Conservation (phyloP, 2,113 vertebrate species). For the Dolichotis patagonum region DNA sequence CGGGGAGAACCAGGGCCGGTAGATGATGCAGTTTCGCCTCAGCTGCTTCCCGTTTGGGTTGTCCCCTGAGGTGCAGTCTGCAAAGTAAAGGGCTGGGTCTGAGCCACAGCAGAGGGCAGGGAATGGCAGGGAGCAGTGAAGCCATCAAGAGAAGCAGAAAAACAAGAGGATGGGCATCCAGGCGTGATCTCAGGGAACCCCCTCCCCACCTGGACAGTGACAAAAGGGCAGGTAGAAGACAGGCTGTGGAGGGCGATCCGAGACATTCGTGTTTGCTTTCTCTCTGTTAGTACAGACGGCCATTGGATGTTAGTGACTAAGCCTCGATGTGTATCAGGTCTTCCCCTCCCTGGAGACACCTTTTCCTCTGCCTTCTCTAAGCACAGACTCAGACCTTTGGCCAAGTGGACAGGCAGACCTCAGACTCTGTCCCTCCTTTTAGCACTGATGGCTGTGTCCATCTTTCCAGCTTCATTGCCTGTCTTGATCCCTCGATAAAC, state of each 20-base stretch:
- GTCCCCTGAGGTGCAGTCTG: conserved; percentile 45
- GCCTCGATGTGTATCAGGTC: not conserved
- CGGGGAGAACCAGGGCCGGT: conserved; percentile 82
- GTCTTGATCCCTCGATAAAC: not conserved
- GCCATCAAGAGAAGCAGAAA: not conserved
- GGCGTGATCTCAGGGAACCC: rapidly evolving
- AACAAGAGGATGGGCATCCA: not conserved
- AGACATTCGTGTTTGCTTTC: not conserved
- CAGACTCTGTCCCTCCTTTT: not conserved
- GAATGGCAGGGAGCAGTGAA: not conserved
- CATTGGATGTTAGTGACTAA: not conserved
- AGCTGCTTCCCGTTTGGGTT: not conserved
- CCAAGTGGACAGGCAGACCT: not conserved
- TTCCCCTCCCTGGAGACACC: not conserved
- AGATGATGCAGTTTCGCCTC: conserved; percentile 63
- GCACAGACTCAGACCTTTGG: not conserved
- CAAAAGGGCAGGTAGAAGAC: not conserved
- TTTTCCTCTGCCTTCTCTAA: not conserved
- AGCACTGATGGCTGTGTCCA: not conserved
- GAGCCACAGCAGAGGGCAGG: not conserved
- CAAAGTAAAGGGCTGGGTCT: conserved; percentile 29
- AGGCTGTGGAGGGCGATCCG: not conserved
- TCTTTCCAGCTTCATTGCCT: not conserved
- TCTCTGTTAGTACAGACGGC: not conserved
- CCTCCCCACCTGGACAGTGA: too few species aligned